Evolutionary conservation across 2,888 invertebrate genomes (phyloP).

Genomic region (Drosophila bunnanda): DNA sequence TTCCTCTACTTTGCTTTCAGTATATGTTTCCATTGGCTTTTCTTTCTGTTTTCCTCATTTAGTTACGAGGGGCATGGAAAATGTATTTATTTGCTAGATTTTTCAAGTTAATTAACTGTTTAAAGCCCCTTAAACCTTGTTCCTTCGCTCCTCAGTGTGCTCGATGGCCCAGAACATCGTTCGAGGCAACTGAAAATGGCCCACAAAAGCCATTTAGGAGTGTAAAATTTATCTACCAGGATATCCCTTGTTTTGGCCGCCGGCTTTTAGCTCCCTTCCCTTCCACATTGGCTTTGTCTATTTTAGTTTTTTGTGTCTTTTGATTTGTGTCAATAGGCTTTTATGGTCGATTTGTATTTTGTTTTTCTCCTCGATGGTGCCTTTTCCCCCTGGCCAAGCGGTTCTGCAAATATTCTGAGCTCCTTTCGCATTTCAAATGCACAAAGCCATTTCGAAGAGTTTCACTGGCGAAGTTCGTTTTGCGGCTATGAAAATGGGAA

Average conservation of each 20-base stretch:
- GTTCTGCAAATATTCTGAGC: not conserved
- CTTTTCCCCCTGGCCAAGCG: not conserved
- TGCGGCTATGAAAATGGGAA: conserved; percentile 24
- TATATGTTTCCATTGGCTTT: not conserved
- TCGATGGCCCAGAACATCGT: not conserved
- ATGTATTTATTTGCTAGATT: not conserved
- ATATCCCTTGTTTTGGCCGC: conserved; percentile 3
- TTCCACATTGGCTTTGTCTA: not conserved
- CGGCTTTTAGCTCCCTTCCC: not conserved
- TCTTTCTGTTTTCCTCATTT: not conserved
- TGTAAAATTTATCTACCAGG: conserved; percentile 10
- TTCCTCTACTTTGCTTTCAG: conserved; percentile 1
- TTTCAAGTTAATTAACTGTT: not conserved
- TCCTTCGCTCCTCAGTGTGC: not conserved
- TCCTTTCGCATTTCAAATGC: conserved; percentile 31
- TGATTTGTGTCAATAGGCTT: conserved; percentile 72
- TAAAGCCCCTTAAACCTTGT: not conserved
- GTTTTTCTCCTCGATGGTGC: not conserved
- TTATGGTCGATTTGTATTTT: conserved; percentile 63
- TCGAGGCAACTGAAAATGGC: conserved; percentile 16
- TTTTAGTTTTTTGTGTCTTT: conserved; percentile 14
- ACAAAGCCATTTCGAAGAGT: conserved; percentile 27
- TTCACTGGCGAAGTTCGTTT: conserved; percentile 15
- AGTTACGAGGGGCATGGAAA: not conserved
- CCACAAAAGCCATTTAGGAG: conserved; percentile 27